Evolutionary conservation across 2,113 vertebrate genomes (phyloP).

Genomic region (Nematolebias whitei): DNA sequence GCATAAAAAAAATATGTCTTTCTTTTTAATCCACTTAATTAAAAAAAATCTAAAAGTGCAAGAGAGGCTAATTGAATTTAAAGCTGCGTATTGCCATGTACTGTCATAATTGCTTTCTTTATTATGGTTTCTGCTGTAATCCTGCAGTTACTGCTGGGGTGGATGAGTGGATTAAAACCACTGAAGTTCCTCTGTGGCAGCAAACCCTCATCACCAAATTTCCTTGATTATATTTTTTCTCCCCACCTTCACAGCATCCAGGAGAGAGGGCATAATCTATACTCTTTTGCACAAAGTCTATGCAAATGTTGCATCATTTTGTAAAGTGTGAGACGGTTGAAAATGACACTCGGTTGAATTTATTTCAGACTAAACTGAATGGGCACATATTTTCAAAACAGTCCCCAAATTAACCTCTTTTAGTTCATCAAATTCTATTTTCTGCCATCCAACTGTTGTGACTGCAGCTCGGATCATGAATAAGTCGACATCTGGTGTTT

Average conservation of each 20-base stretch:
- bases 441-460: slow-evolving; percentile 10
- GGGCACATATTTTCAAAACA: slow-evolving; percentile 29
- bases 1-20: slow-evolving; percentile 61
- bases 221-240: slow-evolving; percentile 31
- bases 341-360: neutral
- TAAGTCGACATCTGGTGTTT: slow-evolving; percentile 38
- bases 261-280: neutral
- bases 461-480: slow-evolving; percentile 25
- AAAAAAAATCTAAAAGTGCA: slow-evolving; percentile 74
- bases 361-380: slow-evolving; percentile 12
- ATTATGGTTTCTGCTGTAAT: slow-evolving; percentile 70
- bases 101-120: slow-evolving; percentile 73
- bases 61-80: slow-evolving; percentile 71
- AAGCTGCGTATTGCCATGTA: slow-evolving; percentile 62
- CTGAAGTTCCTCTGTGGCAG: slow-evolving; percentile 38
- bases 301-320: slow-evolving; percentile 6
- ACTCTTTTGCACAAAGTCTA: neutral
- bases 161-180: slow-evolving; percentile 73
- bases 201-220: slow-evolving; percentile 35
- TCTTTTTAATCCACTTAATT: slow-evolving; percentile 74
- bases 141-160: slow-evolving; percentile 55
- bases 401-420: slow-evolving; percentile 37
- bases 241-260: slow-evolving; percentile 1
- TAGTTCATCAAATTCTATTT: slow-evolving; percentile 48
- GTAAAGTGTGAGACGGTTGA: slow-evolving; percentile 3